phyloP scores from a whole-genome alignment of 2,797 vertebrate species.

The Tympanoctomys barrerae region DNA sequence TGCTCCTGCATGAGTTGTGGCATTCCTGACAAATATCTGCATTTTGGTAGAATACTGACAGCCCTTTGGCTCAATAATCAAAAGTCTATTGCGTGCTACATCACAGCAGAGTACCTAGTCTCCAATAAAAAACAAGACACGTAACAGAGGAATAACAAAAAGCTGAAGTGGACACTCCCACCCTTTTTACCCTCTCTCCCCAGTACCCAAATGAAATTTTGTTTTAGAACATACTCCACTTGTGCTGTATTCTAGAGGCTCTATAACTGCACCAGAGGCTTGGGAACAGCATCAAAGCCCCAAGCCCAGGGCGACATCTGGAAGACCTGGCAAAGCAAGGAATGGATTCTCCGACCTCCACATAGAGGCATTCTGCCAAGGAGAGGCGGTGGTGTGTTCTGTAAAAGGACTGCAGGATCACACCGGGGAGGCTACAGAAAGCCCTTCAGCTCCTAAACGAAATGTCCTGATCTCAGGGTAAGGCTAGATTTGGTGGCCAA shows the following conservation, averaged over 20 bases:
- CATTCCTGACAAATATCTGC: neutral
- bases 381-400: neutral
- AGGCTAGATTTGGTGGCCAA: neutral
- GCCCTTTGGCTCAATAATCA: neutral
- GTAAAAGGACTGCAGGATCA: neutral
- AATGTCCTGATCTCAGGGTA: neutral
- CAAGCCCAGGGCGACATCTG: neutral
- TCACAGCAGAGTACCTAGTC: neutral
- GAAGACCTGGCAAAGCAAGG: neutral
- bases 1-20: neutral
- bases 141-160: neutral
- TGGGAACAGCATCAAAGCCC: neutral
- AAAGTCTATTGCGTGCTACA: neutral
- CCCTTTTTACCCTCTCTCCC: neutral
- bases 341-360: neutral
- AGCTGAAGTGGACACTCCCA: neutral
- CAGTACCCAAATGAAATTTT: neutral
- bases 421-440: neutral
- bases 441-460: neutral
- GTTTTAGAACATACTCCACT: neutral
- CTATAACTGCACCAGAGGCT: neutral
- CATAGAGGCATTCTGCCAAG: neutral
- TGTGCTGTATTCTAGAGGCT: neutral
- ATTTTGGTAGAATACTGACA: conserved; percentile 17
- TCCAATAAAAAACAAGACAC: neutral